Percentiles rank a stretch among this genome's conserved stretches.
Evolutionary conservation across 2,113 vertebrate species (phyloP).

Genomic region (Labeo catla): DNA sequence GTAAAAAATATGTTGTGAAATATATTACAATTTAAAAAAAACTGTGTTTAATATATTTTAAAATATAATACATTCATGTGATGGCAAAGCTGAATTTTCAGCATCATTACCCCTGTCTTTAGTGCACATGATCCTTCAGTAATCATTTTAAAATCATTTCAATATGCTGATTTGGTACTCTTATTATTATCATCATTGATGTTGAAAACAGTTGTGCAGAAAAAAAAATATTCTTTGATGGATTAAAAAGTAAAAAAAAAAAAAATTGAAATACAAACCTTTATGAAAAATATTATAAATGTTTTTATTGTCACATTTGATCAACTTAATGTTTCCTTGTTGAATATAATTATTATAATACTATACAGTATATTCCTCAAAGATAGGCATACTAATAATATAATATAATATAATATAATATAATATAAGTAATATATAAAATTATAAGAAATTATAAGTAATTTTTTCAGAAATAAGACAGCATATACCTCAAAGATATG

Average conservation of each 20-base stretch:
- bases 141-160: not conserved
- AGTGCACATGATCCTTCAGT: not conserved
- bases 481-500: too few species aligned
- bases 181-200: not conserved
- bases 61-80: too few species aligned
- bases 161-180: not conserved
- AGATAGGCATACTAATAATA: too few species aligned
- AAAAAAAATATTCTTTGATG: not conserved
- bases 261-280: not conserved
- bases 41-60: not conserved
- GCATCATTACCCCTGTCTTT: not conserved
- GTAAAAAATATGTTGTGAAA: not conserved
- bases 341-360: too few species aligned
- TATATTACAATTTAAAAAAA: not conserved
- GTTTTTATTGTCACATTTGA: not conserved
- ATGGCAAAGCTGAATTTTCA: not conserved
- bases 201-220: not conserved
- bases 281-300: not conserved
- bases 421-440: too few species aligned
- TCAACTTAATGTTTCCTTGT: not conserved
- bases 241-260: not conserved
- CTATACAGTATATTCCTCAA: too few species aligned
- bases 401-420: too few species aligned
- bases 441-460: too few species aligned
- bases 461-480: too few species aligned